Evolutionary conservation across 2,797 vertebrate genomes (phyloP).

Genomic region (Enteromius trimaculatus): DNA sequence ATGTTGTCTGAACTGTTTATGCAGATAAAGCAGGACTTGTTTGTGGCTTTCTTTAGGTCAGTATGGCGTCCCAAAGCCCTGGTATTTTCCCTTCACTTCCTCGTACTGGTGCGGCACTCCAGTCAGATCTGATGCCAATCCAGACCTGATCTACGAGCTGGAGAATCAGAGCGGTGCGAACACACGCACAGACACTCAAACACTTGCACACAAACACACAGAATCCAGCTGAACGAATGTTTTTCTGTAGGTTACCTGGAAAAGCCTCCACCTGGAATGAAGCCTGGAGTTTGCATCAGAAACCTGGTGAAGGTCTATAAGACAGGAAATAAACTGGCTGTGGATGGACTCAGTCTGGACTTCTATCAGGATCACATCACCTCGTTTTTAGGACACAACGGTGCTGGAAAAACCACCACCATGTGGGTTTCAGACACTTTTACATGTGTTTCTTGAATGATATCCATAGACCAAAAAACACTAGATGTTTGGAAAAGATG

Average conservation of each 20-base stretch:
- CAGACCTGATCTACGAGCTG: slow-evolving; percentile 67
- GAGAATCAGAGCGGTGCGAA: slow-evolving; percentile 68
- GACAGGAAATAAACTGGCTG: slow-evolving; percentile 91
- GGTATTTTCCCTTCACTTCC: slow-evolving; percentile 92
- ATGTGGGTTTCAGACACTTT: slow-evolving; percentile 81
- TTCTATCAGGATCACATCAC: slow-evolving; percentile 98
- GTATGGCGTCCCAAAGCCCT: slow-evolving; percentile 92
- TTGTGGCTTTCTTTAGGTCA: slow-evolving; percentile 80
- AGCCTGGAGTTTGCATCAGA: slow-evolving; percentile 89
- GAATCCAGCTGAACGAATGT: not conserved
- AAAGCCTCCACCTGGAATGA: slow-evolving; percentile 82
- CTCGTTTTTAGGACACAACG: slow-evolving; percentile 96
- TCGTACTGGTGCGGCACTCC: slow-evolving; percentile 90
- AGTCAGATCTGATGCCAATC: slow-evolving; percentile 61
- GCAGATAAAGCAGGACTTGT: not conserved
- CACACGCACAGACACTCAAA: slow-evolving; percentile 1
- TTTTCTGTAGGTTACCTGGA: slow-evolving; percentile 83
- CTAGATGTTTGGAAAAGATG: not conserved
- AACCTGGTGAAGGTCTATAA: slow-evolving; percentile 96
- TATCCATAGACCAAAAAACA: not conserved
- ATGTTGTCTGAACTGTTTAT: not conserved
- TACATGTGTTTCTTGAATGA: not conserved
- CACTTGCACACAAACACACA: not conserved
- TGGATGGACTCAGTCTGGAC: slow-evolving; percentile 92
- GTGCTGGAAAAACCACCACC: slow-evolving; percentile 91